phyloP scores from a whole-genome alignment of 2,888 invertebrate species.

The Pecten maximus region DNA sequence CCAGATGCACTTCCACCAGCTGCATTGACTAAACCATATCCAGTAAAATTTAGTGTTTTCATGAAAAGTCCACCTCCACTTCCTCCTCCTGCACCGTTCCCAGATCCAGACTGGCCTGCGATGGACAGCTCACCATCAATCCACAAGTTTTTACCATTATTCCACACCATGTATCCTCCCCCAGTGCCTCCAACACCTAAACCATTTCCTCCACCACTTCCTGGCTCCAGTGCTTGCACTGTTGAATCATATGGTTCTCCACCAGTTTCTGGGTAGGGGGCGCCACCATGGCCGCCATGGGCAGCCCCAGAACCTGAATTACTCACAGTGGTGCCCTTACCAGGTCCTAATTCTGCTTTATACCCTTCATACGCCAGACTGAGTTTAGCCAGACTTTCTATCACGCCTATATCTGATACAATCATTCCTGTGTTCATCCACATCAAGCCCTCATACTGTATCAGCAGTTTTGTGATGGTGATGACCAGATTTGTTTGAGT shows the following conservation, averaged over 20 bases:
- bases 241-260: slow-evolving; percentile 72
- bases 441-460: slow-evolving; percentile 69
- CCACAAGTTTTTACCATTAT: slow-evolving; percentile 65
- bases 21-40: slow-evolving; percentile 70
- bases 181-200: slow-evolving; percentile 69
- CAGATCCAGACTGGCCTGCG: slow-evolving; percentile 64
- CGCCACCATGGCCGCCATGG: slow-evolving; percentile 76
- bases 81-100: slow-evolving; percentile 70
- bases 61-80: slow-evolving; percentile 73
- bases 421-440: slow-evolving; percentile 69
- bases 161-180: slow-evolving; percentile 71
- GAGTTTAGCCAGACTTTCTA: slow-evolving; percentile 69
- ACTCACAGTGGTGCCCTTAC: slow-evolving; percentile 57
- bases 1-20: slow-evolving; percentile 67
- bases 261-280: slow-evolving; percentile 61
- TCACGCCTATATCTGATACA: slow-evolving; percentile 62
- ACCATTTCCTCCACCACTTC: slow-evolving; percentile 74
- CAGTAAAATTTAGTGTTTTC: slow-evolving; percentile 72
- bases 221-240: slow-evolving; percentile 63
- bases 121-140: slow-evolving; percentile 71
- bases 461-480: slow-evolving; percentile 60
- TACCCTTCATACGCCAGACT: slow-evolving; percentile 66
- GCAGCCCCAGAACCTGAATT: slow-evolving; percentile 67
- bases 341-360: slow-evolving; percentile 61
- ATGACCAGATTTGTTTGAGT: slow-evolving; percentile 61